Base-by-base conservation (phyloP, 92 coral and sea anemone genomes). In the Phymanthus crucifer region DNA sequence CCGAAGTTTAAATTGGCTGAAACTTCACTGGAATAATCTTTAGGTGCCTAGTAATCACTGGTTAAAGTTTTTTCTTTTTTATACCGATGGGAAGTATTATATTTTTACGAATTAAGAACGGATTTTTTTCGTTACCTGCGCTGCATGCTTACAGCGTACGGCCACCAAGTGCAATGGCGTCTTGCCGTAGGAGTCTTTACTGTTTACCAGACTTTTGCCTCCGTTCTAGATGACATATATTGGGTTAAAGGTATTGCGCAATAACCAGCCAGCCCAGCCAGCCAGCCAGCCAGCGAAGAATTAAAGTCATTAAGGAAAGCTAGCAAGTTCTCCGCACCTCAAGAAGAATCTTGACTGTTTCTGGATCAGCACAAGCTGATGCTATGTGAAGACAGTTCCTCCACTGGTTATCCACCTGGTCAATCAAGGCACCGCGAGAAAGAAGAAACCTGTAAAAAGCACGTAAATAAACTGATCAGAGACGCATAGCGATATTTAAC, bases 371-470 rank as follows among this genome's bases (percentile, higher is more conserved):
- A 33, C 85, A 92, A 2, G 88, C 86, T 32, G 87, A 91, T 3
- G 97, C 94, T 23, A 92, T 85, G 52, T 92, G 97, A 36, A 92
- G 88, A 18, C 84, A 79, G 48, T 89, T 84, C 43, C 89, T 74
- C 87, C 90, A 85, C 70, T 82, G 82, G 19, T 61, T 24, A 80
- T 92, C 97, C 14, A 67, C 58, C 29, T 27, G 61, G 74, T 85
- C 86, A 37, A 90, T 32, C 13, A 89, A 85, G n/a, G 87, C 84
- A 23, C 97, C 92, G 18, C 82, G 85, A 12, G 79, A 85, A 68
- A 92, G 71, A 43, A 85, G 83, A 78, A 77, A 92, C 65, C 86
- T 82, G n/a, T n/a, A 35, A 68, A 80, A 45, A 70, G 10, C 29
- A 54, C 19, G n/a, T 23, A 13, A 54, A 54, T 2, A 24, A 43